Conservation (phyloP, 2,888 invertebrate species). For the Apamea epomidion region DNA sequence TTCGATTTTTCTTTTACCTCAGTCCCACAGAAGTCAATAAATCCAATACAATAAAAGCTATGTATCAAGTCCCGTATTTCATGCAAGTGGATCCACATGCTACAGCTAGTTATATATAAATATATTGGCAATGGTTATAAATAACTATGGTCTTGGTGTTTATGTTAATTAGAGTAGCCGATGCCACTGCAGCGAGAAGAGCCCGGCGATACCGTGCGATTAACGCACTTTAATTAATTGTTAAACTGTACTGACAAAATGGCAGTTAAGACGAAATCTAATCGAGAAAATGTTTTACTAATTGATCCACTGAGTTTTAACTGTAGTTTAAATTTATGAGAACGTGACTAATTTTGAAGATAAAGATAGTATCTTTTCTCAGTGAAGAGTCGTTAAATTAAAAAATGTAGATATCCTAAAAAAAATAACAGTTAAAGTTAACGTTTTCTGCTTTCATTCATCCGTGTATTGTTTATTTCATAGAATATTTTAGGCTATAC, state of each 20-base stretch:
- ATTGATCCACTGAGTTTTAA: constrained; percentile 46
- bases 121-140: constrained; percentile 76
- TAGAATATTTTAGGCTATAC: constrained; percentile 9
- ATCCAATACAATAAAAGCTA: constrained; percentile 43
- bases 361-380: constrained; percentile 14
- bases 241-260: constrained; percentile 50
- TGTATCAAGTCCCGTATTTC: constrained; percentile 43
- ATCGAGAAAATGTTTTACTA: constrained; percentile 54
- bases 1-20: not conserved
- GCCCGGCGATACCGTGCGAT: constrained; percentile 62
- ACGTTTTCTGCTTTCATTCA: not conserved
- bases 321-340: constrained; percentile 33
- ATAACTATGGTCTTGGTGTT: constrained; percentile 82
- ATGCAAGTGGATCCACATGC: constrained; percentile 57
- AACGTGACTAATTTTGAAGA: constrained; percentile 34
- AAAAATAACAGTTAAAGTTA: not conserved
- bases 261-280: constrained; percentile 48
- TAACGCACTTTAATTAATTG: constrained; percentile 61
- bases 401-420: not conserved
- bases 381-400: constrained; percentile 8
- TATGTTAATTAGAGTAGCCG: constrained; percentile 87
- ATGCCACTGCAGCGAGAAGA: constrained; percentile 80
- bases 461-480: constrained; percentile 29
- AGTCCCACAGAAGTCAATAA: constrained; percentile 19
- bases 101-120: constrained; percentile 70